phyloP scores from a whole-genome alignment of 2,113 vertebrate genomes.

The Oreotrochilus melanogaster region DNA sequence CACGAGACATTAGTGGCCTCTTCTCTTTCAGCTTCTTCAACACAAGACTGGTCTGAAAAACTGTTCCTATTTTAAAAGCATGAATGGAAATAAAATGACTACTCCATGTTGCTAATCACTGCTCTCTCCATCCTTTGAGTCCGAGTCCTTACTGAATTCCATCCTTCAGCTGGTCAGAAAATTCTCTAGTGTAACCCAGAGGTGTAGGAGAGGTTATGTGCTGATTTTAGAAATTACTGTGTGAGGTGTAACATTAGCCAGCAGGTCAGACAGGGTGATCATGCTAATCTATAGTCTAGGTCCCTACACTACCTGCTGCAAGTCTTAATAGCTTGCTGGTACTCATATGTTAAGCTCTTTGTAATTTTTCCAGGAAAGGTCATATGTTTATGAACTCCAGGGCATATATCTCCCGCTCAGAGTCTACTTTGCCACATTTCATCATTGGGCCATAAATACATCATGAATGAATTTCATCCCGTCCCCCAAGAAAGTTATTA shows the following conservation, averaged over 20 bases:
- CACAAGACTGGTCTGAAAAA: neutral
- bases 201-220: neutral
- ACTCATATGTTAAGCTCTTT: neutral
- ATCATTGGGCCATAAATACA: neutral
- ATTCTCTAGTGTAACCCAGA: neutral
- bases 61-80: neutral
- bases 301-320: neutral
- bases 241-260: neutral
- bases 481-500: neutral
- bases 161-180: neutral
- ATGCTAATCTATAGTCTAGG: neutral
- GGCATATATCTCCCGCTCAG: neutral
- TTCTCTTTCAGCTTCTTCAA: slow-evolving; percentile 3
- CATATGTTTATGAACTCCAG: neutral
- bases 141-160: neutral
- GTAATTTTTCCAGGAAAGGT: neutral
- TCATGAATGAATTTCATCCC: neutral
- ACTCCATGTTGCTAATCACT: neutral
- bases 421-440: neutral
- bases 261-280: neutral
- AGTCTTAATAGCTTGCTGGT: neutral
- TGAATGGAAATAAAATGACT: slow-evolving; percentile 28
- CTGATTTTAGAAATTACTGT: neutral
- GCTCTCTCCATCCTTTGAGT: neutral
- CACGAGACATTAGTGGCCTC: neutral